phyloP scores from a whole-genome alignment of 2,113 vertebrate genomes.

The Vombatus ursinus region DNA sequence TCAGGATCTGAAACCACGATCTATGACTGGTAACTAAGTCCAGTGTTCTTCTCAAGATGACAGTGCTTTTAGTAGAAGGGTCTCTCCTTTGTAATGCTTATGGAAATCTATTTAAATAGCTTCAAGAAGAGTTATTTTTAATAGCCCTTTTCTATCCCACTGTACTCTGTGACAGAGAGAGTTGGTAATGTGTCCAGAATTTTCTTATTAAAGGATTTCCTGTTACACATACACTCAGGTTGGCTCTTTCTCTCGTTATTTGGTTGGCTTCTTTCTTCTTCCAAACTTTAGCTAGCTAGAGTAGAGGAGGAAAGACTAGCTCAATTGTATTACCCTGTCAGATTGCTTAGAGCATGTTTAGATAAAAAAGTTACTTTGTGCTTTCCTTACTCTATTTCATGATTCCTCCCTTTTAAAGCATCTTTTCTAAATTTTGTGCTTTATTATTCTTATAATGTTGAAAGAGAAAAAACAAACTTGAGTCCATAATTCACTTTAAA shows the following conservation, averaged over 20 bases:
- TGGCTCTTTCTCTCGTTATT: slow-evolving; percentile 39
- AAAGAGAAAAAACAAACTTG: slow-evolving; percentile 78
- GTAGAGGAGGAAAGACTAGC: slow-evolving; percentile 54
- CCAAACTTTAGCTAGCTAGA: slow-evolving; percentile 57
- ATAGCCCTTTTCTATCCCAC: background rate
- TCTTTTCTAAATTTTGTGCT: slow-evolving; percentile 79
- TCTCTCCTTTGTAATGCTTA: slow-evolving; percentile 52
- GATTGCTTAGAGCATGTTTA: slow-evolving; percentile 74
- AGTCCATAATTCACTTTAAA: slow-evolving; percentile 80
- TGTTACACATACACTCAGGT: slow-evolving; percentile 11
- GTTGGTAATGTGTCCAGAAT: slow-evolving; percentile 22
- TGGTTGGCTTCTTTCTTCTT: slow-evolving; percentile 34
- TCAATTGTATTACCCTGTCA: slow-evolving; percentile 66
- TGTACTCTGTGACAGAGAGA: slow-evolving; percentile 36
- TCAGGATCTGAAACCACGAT: background rate
- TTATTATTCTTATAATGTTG: slow-evolving; percentile 77
- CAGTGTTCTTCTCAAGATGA: background rate
- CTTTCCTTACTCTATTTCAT: slow-evolving; percentile 63
- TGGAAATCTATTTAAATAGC: slow-evolving; percentile 46
- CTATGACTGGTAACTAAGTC: background rate
- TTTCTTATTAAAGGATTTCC: slow-evolving; percentile 73
- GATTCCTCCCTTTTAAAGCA: slow-evolving; percentile 62
- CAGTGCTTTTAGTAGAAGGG: background rate
- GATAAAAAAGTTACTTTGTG: slow-evolving; percentile 69
- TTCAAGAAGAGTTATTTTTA: slow-evolving; percentile 57